Percentiles rank a stretch among this genome's conserved stretches.
Conservation (phyloP, 2,113 vertebrate species). For the Tragelaphus scriptus region DNA sequence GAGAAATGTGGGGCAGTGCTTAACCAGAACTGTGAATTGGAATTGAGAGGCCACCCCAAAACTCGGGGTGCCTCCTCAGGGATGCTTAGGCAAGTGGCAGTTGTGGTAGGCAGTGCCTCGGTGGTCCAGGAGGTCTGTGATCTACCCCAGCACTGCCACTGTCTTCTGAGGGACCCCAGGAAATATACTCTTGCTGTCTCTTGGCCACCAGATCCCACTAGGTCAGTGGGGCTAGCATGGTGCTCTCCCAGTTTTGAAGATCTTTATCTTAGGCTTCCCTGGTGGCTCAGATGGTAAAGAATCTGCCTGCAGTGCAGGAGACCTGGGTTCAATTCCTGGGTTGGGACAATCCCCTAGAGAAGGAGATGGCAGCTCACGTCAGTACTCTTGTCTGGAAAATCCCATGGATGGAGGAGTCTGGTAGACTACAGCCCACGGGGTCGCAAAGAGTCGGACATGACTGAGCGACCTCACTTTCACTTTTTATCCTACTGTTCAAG, state of each 20-base stretch:
- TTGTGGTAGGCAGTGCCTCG: not conserved
- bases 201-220: not conserved
- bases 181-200: not conserved
- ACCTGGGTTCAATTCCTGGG: too few relatives aligned
- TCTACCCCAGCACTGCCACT: too few relatives aligned
- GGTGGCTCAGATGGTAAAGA: rapidly evolving
- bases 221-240: rapidly evolving
- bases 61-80: not conserved
- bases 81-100: not conserved
- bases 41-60: not conserved
- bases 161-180: not conserved
- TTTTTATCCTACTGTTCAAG: not conserved
- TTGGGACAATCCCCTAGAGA: too few relatives aligned
- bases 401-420: too few relatives aligned
- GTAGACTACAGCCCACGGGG: too few relatives aligned
- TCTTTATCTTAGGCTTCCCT: not conserved
- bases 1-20: not conserved
- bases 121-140: not conserved
- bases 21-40: not conserved
- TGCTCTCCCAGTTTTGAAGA: not conserved
- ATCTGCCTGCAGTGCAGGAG: not conserved
- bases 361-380: too few relatives aligned
- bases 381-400: too few relatives aligned
- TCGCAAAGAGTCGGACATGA: rapidly evolving
- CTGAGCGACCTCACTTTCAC: not conserved